A percentile compares a stretch with the other conserved stretches of the same genome.
Evolutionary conservation across 2,888 invertebrate genomes (phyloP).

Genomic region (Heliconius aoede): DNA sequence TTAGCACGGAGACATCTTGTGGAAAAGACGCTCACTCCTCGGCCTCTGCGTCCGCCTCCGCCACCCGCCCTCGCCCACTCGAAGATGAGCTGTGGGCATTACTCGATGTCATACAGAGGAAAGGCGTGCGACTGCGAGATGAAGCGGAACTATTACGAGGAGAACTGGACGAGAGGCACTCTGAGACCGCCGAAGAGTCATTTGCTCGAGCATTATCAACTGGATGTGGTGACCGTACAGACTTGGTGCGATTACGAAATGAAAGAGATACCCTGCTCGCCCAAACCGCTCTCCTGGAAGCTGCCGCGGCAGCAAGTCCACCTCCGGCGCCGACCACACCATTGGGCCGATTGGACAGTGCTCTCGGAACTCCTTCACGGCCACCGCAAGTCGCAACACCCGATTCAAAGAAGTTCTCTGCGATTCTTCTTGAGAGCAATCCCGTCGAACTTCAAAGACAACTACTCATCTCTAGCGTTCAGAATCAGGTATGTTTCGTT

Average conservation of each 20-base stretch:
- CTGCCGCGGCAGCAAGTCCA: conserved; percentile 75
- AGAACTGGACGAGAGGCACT: conserved; percentile 55
- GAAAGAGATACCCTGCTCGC: conserved; percentile 91
- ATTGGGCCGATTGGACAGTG: conserved; percentile 87
- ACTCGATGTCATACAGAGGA: conserved; percentile 93
- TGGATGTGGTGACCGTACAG: conserved; percentile 60
- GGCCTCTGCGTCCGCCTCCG: conserved; percentile 82
- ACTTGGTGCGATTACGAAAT: conserved; percentile 85
- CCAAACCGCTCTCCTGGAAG: conserved; percentile 90
- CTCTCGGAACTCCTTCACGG: conserved; percentile 86
- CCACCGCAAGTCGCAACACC: conserved; percentile 86
- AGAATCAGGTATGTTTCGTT: conserved; percentile 88
- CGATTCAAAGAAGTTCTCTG: conserved; percentile 90
- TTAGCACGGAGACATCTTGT: conserved; percentile 94
- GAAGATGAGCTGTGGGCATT: conserved; percentile 93
- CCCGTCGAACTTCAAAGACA: conserved; percentile 93
- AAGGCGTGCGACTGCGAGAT: conserved; percentile 86
- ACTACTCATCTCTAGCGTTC: conserved; percentile 90
- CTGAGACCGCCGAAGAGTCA: conserved; percentile 86
- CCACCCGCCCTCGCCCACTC: conserved; percentile 82
- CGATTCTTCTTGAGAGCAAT: conserved; percentile 92
- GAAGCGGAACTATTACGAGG: conserved; percentile 87
- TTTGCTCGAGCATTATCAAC: conserved; percentile 79
- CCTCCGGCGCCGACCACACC: conserved; percentile 76
- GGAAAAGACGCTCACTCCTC: conserved; percentile 91